These are phyloP conservation scores for Ctenoplectra terminalis DNA, from an alignment of 1,140 invertebrate species.

Conservation along the genomic window DNA sequence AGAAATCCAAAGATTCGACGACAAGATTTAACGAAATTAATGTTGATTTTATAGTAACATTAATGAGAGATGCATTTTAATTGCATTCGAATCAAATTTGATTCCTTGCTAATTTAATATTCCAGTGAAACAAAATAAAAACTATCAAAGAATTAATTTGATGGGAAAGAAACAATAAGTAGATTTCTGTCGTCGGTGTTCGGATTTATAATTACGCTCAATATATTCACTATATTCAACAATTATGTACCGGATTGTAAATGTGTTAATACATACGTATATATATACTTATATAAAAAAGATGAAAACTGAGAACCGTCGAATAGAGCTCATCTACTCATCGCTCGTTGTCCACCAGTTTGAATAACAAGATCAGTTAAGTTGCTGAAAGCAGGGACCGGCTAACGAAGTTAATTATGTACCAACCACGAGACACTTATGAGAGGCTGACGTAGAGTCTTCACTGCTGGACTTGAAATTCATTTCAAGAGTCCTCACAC, in stretches of 20 bases:
- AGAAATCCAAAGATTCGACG: background rate
- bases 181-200: conserved; percentile 34
- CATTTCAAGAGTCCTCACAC: background rate
- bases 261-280: conserved; percentile 52
- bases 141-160: no score
- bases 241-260: conserved; percentile 61
- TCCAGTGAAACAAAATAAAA: no score
- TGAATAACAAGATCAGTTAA: conserved; percentile 1
- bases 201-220: conserved; percentile 64
- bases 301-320: background rate
- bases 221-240: conserved; percentile 60
- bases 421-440: background rate
- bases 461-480: background rate
- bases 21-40: background rate
- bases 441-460: background rate
- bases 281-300: conserved; percentile 58
- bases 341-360: background rate
- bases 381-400: background rate
- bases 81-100: background rate
- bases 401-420: conserved; percentile 25
- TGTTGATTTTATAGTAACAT: background rate
- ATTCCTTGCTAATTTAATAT: no score
- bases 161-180: background rate
- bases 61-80: background rate
- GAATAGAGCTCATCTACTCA: background rate